phyloP scores from a whole-genome alignment of 1,140 invertebrate species.

The Augochlora pura region DNA sequence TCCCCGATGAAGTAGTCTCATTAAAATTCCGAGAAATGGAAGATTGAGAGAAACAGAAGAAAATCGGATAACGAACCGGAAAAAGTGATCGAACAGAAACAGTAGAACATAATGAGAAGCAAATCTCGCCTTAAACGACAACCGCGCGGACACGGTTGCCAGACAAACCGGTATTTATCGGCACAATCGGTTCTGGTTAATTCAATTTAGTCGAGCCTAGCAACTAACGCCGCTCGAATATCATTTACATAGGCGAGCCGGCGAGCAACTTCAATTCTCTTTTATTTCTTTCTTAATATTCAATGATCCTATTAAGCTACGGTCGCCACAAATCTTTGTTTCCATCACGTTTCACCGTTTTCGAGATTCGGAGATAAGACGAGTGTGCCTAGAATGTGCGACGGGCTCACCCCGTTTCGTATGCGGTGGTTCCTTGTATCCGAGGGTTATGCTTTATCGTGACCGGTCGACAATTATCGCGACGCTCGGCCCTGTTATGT shows the following conservation, averaged over 20 bases:
- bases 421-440: constrained; percentile 18
- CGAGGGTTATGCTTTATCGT: constrained; percentile 52
- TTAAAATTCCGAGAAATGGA: too few relatives aligned
- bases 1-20: too few relatives aligned
- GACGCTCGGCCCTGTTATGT: not conserved
- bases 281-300: not conserved
- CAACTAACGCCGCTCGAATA: not conserved
- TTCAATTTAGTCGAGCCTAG: not conserved
- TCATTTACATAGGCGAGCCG: not conserved
- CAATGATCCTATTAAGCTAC: constrained; percentile 5
- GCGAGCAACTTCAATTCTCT: not conserved
- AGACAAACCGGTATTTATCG: not conserved
- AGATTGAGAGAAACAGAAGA: too few relatives aligned
- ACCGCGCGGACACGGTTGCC: not conserved
- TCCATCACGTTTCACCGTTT: constrained; percentile 32
- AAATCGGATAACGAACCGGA: too few relatives aligned
- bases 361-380: constrained; percentile 48
- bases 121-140: not conserved
- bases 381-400: constrained; percentile 30
- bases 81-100: not conserved
- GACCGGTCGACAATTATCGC: constrained; percentile 31
- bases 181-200: not conserved
- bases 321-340: constrained; percentile 19
- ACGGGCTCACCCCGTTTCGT: constrained; percentile 35
- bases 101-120: not conserved